Base-by-base conservation (phyloP, 2,888 invertebrate species). In the Biston betularia region DNA sequence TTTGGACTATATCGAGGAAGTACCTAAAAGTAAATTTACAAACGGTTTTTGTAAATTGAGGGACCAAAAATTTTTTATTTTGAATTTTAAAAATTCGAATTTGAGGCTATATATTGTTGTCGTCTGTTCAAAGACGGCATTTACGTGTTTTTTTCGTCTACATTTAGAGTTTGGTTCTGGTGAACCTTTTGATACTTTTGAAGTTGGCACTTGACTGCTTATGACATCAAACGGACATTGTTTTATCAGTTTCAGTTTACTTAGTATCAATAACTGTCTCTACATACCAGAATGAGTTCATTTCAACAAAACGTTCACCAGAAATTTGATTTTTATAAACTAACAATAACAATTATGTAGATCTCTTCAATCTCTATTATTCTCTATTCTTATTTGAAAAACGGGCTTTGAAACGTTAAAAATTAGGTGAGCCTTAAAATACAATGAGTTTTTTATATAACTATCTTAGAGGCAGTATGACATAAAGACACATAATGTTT, bases 121-220 rank as follows among this genome's bases (percentile, higher is more conserved):
- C 74, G 72, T 74, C 74, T 70, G 72, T 73, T 73, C 59, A 70
- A 73, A 71, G 73, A 73, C 73, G 73, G 44, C 50, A 11, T 57
- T 42, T 50, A 40, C 24, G 34, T 59, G n/a, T n/a, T n/a, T n/a
- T 38, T 63, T 69, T 44, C 68, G 42, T n/a, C 15, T 59, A 58
- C 38, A 54, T 60, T 59, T 48, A 61, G 61, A 56, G 44, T 59
- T 14, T 59, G 56, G 35, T 59, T 68, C 68, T 71, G 69, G 46
- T 66, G 61, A 66, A 65, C 57, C 61, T 64, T 49, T 59, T 52
- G 15, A 42, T 44, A 44, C 42, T 24, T 24, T 44, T 54, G 14
- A 38, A n/a, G n/a, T n/a, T 10, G 38, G 38, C 38, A n/a, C 8
- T n/a, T 38, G 14, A 35, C 14, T 52, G 24, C 24, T 24, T 24